These are phyloP conservation scores for Anagyrus pseudococci DNA, from an alignment of 2,888 invertebrate genomes.

Conservation along the genomic window DNA sequence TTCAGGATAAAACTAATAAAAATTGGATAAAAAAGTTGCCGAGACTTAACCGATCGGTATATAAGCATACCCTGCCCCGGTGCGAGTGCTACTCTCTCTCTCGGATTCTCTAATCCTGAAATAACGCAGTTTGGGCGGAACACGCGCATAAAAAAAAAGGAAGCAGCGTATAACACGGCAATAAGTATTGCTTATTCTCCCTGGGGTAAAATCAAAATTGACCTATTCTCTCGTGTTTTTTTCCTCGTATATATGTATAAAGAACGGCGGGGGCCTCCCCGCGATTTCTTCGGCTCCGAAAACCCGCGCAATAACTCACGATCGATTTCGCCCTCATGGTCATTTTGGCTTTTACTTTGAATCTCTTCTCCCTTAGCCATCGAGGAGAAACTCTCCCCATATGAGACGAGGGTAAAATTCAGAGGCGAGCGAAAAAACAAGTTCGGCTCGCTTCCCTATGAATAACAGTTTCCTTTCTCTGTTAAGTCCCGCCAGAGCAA, in stretches of 20 bases:
- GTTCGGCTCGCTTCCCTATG: slow-evolving; percentile 8
- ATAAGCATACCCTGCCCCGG: background rate
- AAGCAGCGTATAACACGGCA: background rate
- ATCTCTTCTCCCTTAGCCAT: background rate
- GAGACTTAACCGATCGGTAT: no score
- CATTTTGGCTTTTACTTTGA: slow-evolving; percentile 33
- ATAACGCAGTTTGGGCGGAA: background rate
- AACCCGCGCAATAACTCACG: slow-evolving; percentile 33
- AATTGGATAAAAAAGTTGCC: no score
- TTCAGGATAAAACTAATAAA: no score
- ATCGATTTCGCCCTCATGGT: slow-evolving; percentile 35
- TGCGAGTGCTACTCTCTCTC: background rate
- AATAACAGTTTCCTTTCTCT: slow-evolving; percentile 24
- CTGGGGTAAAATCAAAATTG: slow-evolving; percentile 29
- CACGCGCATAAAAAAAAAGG: no score
- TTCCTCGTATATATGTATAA: background rate
- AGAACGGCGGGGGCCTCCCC: no score
- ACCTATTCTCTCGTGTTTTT: slow-evolving; percentile 15
- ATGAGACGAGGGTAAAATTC: slow-evolving; percentile 24
- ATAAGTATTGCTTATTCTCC: background rate
- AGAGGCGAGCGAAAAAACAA: no score
- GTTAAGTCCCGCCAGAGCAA: background rate
- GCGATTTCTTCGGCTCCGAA: background rate
- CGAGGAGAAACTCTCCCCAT: background rate
- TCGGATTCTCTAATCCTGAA: slow-evolving; percentile 9